Evolutionary conservation across 37 sponge, comb jelly and placozoan genomes (phyloP).

Genomic region (Hormiphora californensis): DNA sequence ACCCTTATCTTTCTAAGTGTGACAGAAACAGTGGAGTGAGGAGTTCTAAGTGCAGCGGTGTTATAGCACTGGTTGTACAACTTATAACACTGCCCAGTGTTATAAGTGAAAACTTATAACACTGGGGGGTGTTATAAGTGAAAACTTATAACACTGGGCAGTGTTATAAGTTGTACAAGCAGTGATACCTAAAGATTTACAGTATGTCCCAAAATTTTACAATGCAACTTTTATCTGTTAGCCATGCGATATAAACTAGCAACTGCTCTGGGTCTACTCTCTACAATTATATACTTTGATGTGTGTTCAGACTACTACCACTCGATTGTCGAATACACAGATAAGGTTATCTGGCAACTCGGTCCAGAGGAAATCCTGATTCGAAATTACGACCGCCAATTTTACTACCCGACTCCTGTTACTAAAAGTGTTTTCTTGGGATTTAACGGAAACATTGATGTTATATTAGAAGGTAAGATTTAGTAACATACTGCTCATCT

Average conservation of each 20-base stretch:
- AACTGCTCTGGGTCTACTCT: background rate
- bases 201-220: too few relatives aligned
- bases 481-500: background rate
- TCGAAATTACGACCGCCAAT: background rate
- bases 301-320: background rate
- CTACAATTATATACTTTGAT: slow-evolving; percentile 8
- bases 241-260: background rate
- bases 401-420: background rate
- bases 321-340: background rate
- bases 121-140: too few relatives aligned
- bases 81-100: too few relatives aligned
- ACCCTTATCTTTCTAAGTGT: too few relatives aligned
- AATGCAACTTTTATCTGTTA: too few relatives aligned
- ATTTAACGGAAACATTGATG: slow-evolving; percentile 7
- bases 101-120: too few relatives aligned
- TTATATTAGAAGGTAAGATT: background rate
- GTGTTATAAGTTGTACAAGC: too few relatives aligned
- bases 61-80: too few relatives aligned
- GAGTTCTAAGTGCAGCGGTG: too few relatives aligned
- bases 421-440: background rate
- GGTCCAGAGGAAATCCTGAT: background rate
- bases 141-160: too few relatives aligned
- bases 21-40: too few relatives aligned
- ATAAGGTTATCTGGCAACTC: background rate
- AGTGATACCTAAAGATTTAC: too few relatives aligned